Conservation (phyloP, 2,113 vertebrate species). For the Mus musculus region GRCm39 chr4:119029001-119029500, state of each 20-base stretch:
- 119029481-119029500: not conserved
- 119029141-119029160: conserved; percentile 15
- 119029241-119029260: not conserved
- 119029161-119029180: not conserved
- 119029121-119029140: not conserved
- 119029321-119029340: not conserved
- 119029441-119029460: not conserved
- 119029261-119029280: not conserved
- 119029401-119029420: not conserved
- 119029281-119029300: not conserved
- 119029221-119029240: not conserved
- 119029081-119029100: conserved; percentile 19
- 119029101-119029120: not conserved
- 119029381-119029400: not conserved
- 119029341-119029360: not conserved
- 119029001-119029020: not conserved
- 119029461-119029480: not conserved
- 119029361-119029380: not conserved
- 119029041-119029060: not conserved
- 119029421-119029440: not conserved
- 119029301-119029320: not conserved
- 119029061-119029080: not conserved
- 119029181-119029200: not conserved
- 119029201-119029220: not conserved
- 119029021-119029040: not conserved